These are phyloP conservation scores for Phorcus lineatus DNA, from an alignment of 2,888 invertebrate species.

Conservation along the genomic window DNA sequence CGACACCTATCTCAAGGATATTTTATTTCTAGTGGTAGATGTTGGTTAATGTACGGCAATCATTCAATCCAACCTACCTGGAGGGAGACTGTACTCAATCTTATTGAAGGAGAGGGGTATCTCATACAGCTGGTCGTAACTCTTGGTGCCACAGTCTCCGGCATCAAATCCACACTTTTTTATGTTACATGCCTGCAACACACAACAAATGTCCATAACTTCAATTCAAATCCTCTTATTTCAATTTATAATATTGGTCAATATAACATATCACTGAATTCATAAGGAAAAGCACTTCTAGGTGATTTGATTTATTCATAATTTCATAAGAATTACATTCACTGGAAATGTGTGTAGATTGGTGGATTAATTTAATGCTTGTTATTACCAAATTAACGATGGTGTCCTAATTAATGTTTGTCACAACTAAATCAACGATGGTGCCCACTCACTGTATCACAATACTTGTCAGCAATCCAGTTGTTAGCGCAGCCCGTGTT, in stretches of 20 bases:
- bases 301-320: no score
- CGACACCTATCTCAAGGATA: no score
- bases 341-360: no score
- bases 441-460: constrained; percentile 75
- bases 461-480: constrained; percentile 78
- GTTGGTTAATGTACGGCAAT: not conserved
- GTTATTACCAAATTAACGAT: no score
- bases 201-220: not conserved
- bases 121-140: constrained; percentile 66
- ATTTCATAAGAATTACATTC: no score
- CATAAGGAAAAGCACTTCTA: no score
- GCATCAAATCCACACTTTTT: constrained; percentile 77
- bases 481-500: constrained; percentile 76
- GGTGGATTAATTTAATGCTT: no score
- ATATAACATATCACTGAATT: no score
- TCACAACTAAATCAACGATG: no score
- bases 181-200: constrained; percentile 73
- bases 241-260: no score
- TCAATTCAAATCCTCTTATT: no score
- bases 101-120: constrained; percentile 51
- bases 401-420: no score
- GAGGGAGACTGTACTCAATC: constrained; percentile 66
- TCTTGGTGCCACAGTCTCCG: constrained; percentile 77
- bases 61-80: constrained; percentile 57
- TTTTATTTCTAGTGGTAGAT: not conserved